These are phyloP conservation scores for Sweltsa coloradensis DNA, from an alignment of 1,140 invertebrate genomes.

Conservation along the genomic window DNA sequence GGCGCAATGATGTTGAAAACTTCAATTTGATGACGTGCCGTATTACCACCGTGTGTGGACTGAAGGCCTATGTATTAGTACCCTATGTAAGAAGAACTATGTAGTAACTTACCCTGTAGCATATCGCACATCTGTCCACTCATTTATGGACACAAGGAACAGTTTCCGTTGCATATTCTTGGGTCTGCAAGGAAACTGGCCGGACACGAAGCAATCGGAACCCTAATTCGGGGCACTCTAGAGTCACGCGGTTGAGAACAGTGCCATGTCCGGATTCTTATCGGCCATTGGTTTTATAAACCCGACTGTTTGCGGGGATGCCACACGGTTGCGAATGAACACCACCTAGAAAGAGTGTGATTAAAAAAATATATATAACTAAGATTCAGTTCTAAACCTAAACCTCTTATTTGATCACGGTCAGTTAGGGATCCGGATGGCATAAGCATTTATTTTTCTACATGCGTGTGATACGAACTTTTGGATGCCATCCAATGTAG, in stretches of 20 bases:
- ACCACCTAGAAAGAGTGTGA: slow-evolving; percentile 30
- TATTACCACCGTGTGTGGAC: no score
- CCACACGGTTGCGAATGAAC: slow-evolving; percentile 32
- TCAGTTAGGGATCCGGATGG: no score
- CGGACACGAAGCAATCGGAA: slow-evolving; percentile 48
- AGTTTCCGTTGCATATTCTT: slow-evolving; percentile 43
- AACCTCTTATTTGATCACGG: no score
- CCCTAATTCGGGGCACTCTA: slow-evolving; percentile 53
- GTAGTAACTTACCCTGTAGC: slow-evolving; percentile 32
- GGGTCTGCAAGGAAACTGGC: slow-evolving; percentile 38
- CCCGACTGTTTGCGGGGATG: slow-evolving; percentile 57
- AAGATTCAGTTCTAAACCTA: no score
- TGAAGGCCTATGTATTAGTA: no score
- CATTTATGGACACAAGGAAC: slow-evolving; percentile 53
- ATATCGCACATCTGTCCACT: slow-evolving; percentile 45
- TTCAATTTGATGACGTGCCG: no score
- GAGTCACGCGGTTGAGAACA: slow-evolving; percentile 59
- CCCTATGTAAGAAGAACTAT: no score
- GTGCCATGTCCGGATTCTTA: slow-evolving; percentile 37
- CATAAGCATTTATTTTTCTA: no score
- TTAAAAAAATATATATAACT: no score
- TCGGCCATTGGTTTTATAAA: slow-evolving; percentile 43
- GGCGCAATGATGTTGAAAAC: no score
- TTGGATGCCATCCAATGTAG: no score
- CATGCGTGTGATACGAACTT: no score